A percentile compares a stretch with the other conserved stretches of the same genome.
Evolutionary conservation across 2,113 vertebrate genomes (phyloP).

Genomic region (Cebus imitator): DNA sequence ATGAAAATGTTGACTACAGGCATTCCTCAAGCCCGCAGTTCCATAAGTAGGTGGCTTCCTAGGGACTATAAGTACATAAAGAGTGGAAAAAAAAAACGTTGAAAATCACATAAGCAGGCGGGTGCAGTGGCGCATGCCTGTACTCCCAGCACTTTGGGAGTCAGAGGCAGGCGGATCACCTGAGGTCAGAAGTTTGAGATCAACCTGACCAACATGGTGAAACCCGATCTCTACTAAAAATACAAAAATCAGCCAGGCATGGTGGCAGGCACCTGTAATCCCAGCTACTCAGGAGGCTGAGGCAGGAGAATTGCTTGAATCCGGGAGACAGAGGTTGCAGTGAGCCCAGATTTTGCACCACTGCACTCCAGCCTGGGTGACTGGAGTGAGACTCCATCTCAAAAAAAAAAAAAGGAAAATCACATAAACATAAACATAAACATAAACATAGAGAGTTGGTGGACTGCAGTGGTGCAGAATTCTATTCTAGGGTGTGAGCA

Average conservation of each 20-base stretch:
- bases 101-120: not conserved
- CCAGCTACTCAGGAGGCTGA: not conserved
- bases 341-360: not conserved
- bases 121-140: too few species aligned
- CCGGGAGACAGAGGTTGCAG: not conserved
- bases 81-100: not conserved
- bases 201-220: not conserved
- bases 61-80: fast-evolving
- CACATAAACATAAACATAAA: too few species aligned
- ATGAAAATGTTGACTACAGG: not conserved
- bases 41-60: not conserved
- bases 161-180: not conserved
- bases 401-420: not conserved
- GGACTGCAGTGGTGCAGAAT: not conserved
- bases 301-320: not conserved
- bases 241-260: not conserved
- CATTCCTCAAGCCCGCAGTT: not conserved
- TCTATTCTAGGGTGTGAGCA: fast-evolving
- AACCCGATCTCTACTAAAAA: not conserved
- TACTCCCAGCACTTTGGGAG: not conserved
- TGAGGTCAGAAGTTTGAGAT: not conserved
- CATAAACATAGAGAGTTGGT: not conserved
- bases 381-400: not conserved
- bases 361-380: not conserved
- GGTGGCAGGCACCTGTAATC: not conserved